Evolutionary conservation across 2,113 vertebrate genomes (phyloP), one percentile per base, ranked within the genome.

Genomic region (Scortum barcoo): DNA sequence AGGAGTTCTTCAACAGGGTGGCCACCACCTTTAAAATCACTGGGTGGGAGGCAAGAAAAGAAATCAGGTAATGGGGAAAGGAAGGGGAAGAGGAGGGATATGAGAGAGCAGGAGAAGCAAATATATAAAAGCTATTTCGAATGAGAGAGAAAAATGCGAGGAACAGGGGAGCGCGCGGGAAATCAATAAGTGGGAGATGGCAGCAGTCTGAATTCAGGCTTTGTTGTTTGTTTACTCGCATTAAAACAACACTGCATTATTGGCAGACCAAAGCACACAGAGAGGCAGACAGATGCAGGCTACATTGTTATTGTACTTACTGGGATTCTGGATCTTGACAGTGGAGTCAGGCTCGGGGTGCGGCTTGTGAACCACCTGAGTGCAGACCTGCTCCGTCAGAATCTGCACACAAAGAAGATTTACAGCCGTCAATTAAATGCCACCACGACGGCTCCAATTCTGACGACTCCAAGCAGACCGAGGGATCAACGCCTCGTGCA

Each of bases 11-110:
- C 87, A 99, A 93, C 83, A 99, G 94, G 0, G 98, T 99, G 76
- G 98, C 97, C 84, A 99, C 98, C 63, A 99, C 98, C 92, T 99
- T 99, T 76, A 99, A 93, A 93, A 99, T 99, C 98, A 99, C 98
- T 99, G 93, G 80, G 88, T 44, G 91, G 91, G n/a, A 61, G 72
- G 30, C 7, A 60, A 26, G n/a, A n/a, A n/a, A n/a, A n/a, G n/a
- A 76, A 22, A 74, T 8, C 7, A 5, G 44, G 28, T 8, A 51
- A 83, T 3, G 26, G 20, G 67, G 28, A 67, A 17, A 26, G 36
- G 53, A 67, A 46, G 17, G 38, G 33, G 44, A 28, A 11, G 22
- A 46, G 9, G 26, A 26, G 14, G 1, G 9, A 57, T 50, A 82
- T 58, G 67, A 78, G 19, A 77, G 56, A 68, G 24, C 20, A 60